These are phyloP conservation scores for Drosophila greeni DNA, from an alignment of 2,888 invertebrate species.

Conservation along the genomic window DNA sequence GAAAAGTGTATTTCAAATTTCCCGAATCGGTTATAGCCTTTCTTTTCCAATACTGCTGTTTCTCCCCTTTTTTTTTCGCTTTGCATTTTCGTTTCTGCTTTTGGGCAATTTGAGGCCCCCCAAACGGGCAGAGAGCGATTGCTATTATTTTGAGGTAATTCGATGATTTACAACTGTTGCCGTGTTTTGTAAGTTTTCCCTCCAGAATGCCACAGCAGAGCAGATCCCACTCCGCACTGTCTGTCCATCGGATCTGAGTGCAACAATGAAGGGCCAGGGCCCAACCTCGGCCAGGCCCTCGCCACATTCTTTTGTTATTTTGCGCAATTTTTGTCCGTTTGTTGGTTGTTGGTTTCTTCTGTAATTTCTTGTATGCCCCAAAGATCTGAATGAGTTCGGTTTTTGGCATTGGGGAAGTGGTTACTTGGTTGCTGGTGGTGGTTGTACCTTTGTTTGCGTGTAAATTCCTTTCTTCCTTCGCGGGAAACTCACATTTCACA, in stretches of 20 bases:
- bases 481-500: conserved; percentile 53
- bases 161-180: conserved; percentile 74
- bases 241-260: conserved; percentile 17
- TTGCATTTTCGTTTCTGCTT: conserved; percentile 67
- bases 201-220: conserved; percentile 52
- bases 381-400: conserved; percentile 34
- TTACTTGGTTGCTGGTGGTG: conserved; percentile 18
- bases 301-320: conserved; percentile 71
- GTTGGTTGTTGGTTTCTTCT: conserved; percentile 11
- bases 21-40: neutral
- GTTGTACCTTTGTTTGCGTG: conserved; percentile 28
- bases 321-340: conserved; percentile 52
- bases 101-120: conserved; percentile 49
- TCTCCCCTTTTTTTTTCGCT: conserved; percentile 16
- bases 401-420: conserved; percentile 46
- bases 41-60: neutral
- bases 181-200: conserved; percentile 72
- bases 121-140: conserved; percentile 63
- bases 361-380: conserved; percentile 48
- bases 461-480: conserved; percentile 34
- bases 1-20: conserved; percentile 8
- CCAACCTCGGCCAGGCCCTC: conserved; percentile 60
- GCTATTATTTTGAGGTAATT: conserved; percentile 75
- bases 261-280: conserved; percentile 56
- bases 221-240: conserved; percentile 27